These are phyloP conservation scores for Leptinotarsa texana DNA, from an alignment of 1,140 invertebrate species.

Conservation along the genomic window DNA sequence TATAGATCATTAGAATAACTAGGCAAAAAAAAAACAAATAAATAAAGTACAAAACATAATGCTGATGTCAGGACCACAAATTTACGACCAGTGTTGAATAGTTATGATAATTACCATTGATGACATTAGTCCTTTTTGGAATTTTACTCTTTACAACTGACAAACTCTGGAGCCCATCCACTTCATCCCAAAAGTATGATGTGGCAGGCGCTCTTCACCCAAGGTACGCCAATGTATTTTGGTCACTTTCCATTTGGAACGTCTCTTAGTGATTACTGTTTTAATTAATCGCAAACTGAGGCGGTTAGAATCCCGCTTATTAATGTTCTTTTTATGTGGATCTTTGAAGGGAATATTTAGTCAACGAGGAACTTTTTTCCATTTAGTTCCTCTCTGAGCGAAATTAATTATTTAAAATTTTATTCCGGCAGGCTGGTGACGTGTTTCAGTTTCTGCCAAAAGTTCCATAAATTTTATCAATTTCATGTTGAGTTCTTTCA, in stretches of 20 bases:
- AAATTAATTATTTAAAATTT: slow-evolving; percentile 19
- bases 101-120: no score
- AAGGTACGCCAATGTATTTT: neutral
- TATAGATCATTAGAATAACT: no score
- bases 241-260: slow-evolving; percentile 4
- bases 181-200: no score
- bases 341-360: slow-evolving; percentile 4
- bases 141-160: no score
- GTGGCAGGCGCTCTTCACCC: no score
- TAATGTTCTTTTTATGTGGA: slow-evolving; percentile 18
- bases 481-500: no score
- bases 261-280: slow-evolving; percentile 14
- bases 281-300: slow-evolving; percentile 17
- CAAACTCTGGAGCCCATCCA: no score
- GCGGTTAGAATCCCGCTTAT: slow-evolving; percentile 13
- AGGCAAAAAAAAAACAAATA: no score
- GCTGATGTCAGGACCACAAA: no score
- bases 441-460: neutral
- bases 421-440: neutral
- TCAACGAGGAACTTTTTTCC: slow-evolving; percentile 11
- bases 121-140: no score
- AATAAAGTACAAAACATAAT: no score
- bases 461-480: neutral
- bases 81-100: no score
- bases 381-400: neutral